phyloP scores from a whole-genome alignment of 2,888 invertebrate species.

The Folsomia manolachei region DNA sequence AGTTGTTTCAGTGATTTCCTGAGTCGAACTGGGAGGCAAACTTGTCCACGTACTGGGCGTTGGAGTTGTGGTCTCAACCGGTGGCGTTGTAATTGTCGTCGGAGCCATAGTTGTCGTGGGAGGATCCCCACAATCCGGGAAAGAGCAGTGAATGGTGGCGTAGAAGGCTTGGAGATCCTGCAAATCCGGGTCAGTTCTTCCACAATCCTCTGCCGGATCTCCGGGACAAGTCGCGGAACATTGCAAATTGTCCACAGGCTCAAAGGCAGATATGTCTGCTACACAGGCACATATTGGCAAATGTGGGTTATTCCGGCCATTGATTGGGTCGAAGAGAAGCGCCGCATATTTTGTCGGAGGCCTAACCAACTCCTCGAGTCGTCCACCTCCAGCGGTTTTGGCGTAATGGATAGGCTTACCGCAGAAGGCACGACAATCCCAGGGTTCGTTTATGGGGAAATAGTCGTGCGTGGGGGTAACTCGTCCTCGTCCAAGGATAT shows the following conservation, averaged over 20 bases:
- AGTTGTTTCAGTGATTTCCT: background rate
- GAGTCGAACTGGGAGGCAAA: background rate
- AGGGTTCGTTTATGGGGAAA: slow-evolving; percentile 35
- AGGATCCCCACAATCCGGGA: background rate
- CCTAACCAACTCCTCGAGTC: background rate
- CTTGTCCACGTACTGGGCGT: background rate
- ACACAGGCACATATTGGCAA: slow-evolving; percentile 26
- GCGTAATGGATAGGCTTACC: background rate
- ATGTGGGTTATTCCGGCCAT: background rate
- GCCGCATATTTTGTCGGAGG: slow-evolving; percentile 20
- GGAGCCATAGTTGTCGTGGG: too few relatives aligned
- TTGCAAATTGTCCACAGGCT: background rate
- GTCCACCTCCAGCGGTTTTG: background rate
- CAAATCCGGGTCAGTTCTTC: background rate
- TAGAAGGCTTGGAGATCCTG: background rate
- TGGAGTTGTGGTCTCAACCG: slow-evolving; percentile 5
- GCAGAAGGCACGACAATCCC: slow-evolving; percentile 9
- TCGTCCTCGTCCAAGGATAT: background rate
- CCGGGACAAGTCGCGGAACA: slow-evolving; percentile 2
- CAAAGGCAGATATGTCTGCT: background rate
- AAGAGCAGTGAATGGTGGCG: slow-evolving; percentile 22
- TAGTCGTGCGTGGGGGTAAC: slow-evolving; percentile 31
- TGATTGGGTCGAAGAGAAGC: slow-evolving; percentile 9
- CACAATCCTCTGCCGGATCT: background rate
- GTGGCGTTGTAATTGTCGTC: slow-evolving; percentile 8